Conservation (phyloP, 2,797 vertebrate genomes). For the Coracias cyanogaster region DNA sequence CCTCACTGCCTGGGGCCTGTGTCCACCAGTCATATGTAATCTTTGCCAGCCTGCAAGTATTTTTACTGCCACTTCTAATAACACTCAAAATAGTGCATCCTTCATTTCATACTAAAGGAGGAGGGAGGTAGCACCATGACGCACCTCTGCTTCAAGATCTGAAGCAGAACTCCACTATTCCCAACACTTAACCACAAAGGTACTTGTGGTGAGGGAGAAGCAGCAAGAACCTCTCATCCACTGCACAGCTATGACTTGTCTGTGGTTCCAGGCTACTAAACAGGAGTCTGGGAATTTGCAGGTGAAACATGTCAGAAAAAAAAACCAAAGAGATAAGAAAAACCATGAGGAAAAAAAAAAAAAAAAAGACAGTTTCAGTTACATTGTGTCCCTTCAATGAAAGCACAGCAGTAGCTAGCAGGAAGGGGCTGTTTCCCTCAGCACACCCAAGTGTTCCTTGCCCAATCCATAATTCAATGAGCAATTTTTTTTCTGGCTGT, state of each 20-base stretch:
- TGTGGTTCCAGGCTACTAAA: neutral
- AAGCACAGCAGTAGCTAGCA: neutral
- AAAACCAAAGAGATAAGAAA: neutral
- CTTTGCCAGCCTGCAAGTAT: neutral
- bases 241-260: neutral
- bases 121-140: neutral
- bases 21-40: fast-evolving
- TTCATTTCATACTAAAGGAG: neutral
- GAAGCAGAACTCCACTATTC: neutral
- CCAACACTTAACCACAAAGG: neutral
- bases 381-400: neutral
- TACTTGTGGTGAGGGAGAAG: neutral
- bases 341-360: neutral
- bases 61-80: neutral
- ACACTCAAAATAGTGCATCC: neutral
- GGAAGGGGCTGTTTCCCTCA: neutral
- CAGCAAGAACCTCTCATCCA: neutral
- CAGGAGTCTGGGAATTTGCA: neutral
- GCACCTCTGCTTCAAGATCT: neutral
- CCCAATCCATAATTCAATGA: neutral
- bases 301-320: neutral
- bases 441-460: neutral
- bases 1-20: neutral
- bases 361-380: neutral
- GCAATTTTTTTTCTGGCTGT: neutral